These are phyloP conservation scores for Sebastes elongatus DNA, from an alignment of 2,797 vertebrate genomes.

Conservation along the genomic window DNA sequence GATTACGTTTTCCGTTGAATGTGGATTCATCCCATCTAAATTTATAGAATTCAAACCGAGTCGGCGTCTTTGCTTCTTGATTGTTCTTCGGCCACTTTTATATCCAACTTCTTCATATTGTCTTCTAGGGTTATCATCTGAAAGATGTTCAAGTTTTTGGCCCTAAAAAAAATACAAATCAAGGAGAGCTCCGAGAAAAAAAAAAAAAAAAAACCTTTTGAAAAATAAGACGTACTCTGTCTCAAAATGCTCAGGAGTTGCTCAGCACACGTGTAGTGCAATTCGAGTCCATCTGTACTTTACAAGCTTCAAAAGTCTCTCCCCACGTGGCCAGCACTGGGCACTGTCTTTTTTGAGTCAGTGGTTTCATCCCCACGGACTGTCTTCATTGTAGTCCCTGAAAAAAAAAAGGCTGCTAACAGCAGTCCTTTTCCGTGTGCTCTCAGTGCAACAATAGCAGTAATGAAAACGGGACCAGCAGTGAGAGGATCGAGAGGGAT, in stretches of 20 bases:
- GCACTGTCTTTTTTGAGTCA: constrained; percentile 66
- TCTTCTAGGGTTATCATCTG: constrained; percentile 29
- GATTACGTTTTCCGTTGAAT: constrained; percentile 44
- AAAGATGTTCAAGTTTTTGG: constrained; percentile 8
- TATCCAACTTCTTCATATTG: constrained; percentile 34
- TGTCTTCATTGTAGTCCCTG: constrained; percentile 76
- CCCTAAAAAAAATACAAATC: constrained; percentile 32
- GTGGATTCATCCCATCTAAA: constrained; percentile 10
- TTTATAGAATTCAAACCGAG: constrained; percentile 12
- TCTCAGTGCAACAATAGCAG: constrained; percentile 79
- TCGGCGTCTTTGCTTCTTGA: constrained; percentile 36
- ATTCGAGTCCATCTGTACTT: constrained; percentile 56
- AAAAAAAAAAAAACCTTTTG: constrained; percentile 31
- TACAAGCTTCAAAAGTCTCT: constrained; percentile 53
- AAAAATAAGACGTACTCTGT: constrained; percentile 46
- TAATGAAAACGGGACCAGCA: constrained; percentile 78
- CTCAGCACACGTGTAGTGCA: constrained; percentile 39
- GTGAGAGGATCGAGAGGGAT: constrained; percentile 71
- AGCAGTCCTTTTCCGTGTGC: constrained; percentile 48
- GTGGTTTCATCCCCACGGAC: constrained; percentile 73
- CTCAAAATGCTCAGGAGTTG: constrained; percentile 47
- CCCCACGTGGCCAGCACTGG: constrained; percentile 81
- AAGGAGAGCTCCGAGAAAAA: constrained; percentile 34
- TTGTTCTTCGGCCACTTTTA: constrained; percentile 63
- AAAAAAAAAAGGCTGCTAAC: constrained; percentile 47